These are phyloP conservation scores for Pocillopora grandis DNA, from an alignment of 92 coral and sea anemone genomes.

Conservation along the genomic window DNA sequence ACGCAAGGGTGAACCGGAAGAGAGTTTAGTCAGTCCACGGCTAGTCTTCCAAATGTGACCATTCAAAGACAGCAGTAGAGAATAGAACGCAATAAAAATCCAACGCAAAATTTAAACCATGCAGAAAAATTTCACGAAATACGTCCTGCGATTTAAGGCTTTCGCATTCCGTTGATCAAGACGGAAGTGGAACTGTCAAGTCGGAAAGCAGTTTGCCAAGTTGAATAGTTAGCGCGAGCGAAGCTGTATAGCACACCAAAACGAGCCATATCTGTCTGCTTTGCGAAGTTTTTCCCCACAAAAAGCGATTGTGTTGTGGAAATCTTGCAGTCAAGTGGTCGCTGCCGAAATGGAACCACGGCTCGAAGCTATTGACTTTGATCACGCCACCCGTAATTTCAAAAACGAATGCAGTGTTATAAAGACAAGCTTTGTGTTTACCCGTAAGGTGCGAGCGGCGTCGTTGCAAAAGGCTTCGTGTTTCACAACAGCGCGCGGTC, in stretches of 20 bases:
- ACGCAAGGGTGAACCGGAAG: slow-evolving; percentile 10
- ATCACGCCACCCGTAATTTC: slow-evolving; percentile 32
- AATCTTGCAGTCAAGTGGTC: slow-evolving; percentile 25
- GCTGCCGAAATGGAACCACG: not conserved
- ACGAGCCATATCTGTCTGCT: not conserved
- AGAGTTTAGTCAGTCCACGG: not conserved
- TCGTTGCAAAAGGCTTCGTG: slow-evolving; percentile 34
- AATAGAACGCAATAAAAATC: not conserved
- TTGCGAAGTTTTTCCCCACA: not conserved
- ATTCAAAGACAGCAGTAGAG: not conserved
- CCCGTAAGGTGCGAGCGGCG: slow-evolving; percentile 35
- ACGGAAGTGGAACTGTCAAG: not conserved
- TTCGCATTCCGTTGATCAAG: not conserved
- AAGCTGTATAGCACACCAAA: not conserved
- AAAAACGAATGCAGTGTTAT: slow-evolving; percentile 20
- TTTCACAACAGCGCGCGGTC: slow-evolving; percentile 28
- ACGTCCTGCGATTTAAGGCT: not conserved
- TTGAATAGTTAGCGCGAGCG: not conserved
- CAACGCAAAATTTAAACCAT: not conserved
- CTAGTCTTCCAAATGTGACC: not conserved
- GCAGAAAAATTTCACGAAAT: not conserved
- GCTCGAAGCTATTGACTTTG: slow-evolving; percentile 4
- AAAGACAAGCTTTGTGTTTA: not conserved
- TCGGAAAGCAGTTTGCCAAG: not conserved
- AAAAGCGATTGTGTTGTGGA: slow-evolving; percentile 13